Conservation (phyloP, 2,113 vertebrate species). For the Catagonus wagneri region DNA sequence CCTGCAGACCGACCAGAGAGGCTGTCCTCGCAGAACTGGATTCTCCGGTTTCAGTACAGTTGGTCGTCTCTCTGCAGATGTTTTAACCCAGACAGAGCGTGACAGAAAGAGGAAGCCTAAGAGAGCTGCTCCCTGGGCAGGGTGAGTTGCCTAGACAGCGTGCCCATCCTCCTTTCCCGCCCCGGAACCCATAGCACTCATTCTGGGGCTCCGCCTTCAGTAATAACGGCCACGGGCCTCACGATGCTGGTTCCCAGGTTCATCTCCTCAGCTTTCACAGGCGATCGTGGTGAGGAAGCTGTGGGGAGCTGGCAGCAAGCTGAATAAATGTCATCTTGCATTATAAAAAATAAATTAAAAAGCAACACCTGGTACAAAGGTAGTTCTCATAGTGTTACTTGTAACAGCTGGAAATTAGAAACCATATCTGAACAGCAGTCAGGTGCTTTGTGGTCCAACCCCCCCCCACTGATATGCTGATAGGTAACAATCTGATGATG, state of each 20-base stretch:
- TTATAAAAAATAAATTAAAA: not conserved
- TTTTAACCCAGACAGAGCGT: not conserved
- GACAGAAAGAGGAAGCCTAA: not conserved
- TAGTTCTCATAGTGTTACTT: not conserved
- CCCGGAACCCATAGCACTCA: not conserved
- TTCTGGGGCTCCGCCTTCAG: not conserved
- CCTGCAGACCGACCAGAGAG: not conserved
- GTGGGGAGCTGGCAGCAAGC: not conserved
- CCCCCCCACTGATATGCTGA: too few relatives aligned
- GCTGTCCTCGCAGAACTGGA: not conserved
- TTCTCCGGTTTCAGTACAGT: not conserved
- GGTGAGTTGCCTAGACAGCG: not conserved
- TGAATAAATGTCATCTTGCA: not conserved
- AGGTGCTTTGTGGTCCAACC: not conserved
- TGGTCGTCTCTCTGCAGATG: not conserved
- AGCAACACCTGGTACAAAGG: not conserved
- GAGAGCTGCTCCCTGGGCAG: not conserved
- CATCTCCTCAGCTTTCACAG: not conserved
- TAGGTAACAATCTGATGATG: too few relatives aligned
- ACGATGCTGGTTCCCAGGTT: not conserved
- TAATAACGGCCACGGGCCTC: accelerated
- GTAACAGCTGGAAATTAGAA: not conserved
- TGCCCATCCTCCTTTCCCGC: not conserved
- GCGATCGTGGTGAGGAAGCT: not conserved
- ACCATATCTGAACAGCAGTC: not conserved